These are phyloP conservation scores for Ptychochromis oligacanthus DNA, from an alignment of 2,113 vertebrate species.

Conservation along the genomic window DNA sequence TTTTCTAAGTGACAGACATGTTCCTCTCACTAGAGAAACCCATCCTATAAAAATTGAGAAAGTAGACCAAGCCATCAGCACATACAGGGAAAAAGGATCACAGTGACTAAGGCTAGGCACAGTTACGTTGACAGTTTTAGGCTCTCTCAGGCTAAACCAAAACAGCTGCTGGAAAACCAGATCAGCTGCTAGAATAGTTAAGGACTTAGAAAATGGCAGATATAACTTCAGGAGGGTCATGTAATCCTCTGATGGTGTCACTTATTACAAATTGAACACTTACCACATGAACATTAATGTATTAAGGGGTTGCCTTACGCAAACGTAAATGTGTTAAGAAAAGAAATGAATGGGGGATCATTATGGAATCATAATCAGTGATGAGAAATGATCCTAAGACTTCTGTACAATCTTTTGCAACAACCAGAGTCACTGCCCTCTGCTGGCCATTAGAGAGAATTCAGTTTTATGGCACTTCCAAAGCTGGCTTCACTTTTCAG, in stretches of 20 bases:
- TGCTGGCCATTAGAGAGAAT: neutral
- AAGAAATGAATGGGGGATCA: neutral
- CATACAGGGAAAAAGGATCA: too few relatives aligned
- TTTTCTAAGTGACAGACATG: neutral
- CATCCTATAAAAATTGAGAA: neutral
- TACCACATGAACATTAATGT: too few relatives aligned
- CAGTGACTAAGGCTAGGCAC: too few relatives aligned
- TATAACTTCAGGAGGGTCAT: neutral
- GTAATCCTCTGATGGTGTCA: neutral
- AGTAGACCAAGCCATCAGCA: neutral
- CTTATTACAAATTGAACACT: neutral
- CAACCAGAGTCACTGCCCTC: neutral
- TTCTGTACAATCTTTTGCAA: neutral
- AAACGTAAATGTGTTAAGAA: too few relatives aligned
- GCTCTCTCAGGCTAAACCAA: too few relatives aligned
- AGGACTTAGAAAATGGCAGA: too few relatives aligned
- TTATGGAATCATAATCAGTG: neutral
- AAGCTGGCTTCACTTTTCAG: neutral
- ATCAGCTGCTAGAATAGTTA: too few relatives aligned
- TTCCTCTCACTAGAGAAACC: too few relatives aligned
- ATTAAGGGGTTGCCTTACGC: too few relatives aligned
- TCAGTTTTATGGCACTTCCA: neutral
- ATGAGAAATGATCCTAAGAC: neutral
- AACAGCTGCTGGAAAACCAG: too few relatives aligned
- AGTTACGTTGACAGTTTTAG: too few relatives aligned